These are phyloP conservation scores for Drosophila sturtevanti DNA, from an alignment of 1,140 invertebrate species.

Conservation along the genomic window DNA sequence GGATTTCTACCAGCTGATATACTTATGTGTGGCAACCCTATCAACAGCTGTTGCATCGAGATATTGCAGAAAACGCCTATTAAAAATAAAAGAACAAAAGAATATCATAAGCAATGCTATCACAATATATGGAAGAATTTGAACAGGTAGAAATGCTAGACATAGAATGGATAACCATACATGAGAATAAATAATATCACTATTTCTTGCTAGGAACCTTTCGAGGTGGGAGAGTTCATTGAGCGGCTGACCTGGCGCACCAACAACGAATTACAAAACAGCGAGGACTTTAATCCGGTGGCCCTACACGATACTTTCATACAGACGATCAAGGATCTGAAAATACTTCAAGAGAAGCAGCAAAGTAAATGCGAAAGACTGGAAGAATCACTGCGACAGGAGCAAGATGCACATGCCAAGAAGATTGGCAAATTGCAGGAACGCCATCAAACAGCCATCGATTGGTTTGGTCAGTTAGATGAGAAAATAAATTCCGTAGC, in stretches of 20 bases:
- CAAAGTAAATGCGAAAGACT: constrained; percentile 94
- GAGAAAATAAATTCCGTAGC: constrained; percentile 98
- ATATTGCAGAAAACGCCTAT: constrained; percentile 46
- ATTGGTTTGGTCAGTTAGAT: constrained; percentile 95
- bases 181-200: not conserved
- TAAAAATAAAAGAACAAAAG: constrained; percentile 20
- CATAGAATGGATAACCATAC: not conserved
- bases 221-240: constrained; percentile 98
- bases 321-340: constrained; percentile 92
- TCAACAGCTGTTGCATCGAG: constrained; percentile 35
- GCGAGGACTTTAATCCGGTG: constrained; percentile 89
- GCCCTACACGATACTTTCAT: constrained; percentile 95
- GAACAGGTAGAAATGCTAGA: constrained; percentile 85
- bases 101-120: constrained; percentile 87
- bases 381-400: constrained; percentile 92
- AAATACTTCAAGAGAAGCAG: constrained; percentile 91
- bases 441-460: constrained; percentile 90
- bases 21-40: constrained; percentile 28
- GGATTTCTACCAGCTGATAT: constrained; percentile 16
- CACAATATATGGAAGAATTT: constrained; percentile 92
- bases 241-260: constrained; percentile 97
- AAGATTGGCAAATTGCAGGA: constrained; percentile 93
- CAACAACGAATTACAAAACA: constrained; percentile 89
- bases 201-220: constrained; percentile 89
- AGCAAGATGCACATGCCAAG: constrained; percentile 92